These are phyloP conservation scores for Anableps anableps DNA, from an alignment of 2,797 vertebrate species.

Conservation along the genomic window DNA sequence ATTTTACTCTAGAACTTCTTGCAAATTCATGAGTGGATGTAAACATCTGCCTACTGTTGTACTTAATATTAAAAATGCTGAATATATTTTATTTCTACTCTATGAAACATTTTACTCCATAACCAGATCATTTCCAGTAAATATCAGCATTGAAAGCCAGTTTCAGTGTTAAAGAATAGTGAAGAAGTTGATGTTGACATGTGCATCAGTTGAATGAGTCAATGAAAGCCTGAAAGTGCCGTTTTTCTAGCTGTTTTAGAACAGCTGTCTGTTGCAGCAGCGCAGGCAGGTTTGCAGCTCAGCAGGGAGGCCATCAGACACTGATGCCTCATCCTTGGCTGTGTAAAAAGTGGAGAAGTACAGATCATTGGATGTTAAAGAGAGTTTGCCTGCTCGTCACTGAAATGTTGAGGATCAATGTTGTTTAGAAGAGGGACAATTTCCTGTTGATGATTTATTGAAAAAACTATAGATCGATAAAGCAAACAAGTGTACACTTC, in stretches of 20 bases:
- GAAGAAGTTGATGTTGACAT: neutral
- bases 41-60: neutral
- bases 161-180: neutral
- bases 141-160: neutral
- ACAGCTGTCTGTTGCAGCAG: slow-evolving; percentile 8
- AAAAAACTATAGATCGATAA: neutral
- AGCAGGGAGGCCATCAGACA: slow-evolving; percentile 10
- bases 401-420: slow-evolving; percentile 31
- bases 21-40: neutral
- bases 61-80: neutral
- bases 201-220: neutral
- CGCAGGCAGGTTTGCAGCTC: slow-evolving; percentile 16
- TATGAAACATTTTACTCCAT: neutral
- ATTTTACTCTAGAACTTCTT: neutral
- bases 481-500: neutral
- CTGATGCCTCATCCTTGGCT: slow-evolving; percentile 11
- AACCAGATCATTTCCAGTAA: neutral
- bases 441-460: slow-evolving; percentile 7
- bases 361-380: slow-evolving; percentile 1
- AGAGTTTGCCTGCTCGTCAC: slow-evolving; percentile 11
- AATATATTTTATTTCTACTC: neutral
- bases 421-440: slow-evolving; percentile 14
- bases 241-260: slow-evolving; percentile 15
- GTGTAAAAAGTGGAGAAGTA: slow-evolving; percentile 28
- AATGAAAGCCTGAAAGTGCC: neutral